Base-by-base conservation (phyloP, 2,797 vertebrate species). In the Dicrostonyx torquatus region DNA sequence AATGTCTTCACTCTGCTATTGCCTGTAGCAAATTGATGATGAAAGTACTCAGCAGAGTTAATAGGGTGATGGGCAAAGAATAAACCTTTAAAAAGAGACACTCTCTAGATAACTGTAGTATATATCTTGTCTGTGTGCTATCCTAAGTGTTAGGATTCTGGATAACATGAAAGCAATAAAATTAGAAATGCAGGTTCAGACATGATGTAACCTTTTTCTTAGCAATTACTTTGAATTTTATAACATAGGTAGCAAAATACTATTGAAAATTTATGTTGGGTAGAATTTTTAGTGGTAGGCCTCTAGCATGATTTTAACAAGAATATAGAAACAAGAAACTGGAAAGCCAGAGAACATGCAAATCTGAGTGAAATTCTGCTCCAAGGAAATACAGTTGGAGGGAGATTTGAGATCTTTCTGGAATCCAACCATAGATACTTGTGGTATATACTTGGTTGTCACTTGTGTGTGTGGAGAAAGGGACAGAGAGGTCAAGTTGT, bases 61-160 rank as follows among this genome's bases (percentile, higher is more conserved):
- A 45, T 40, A 34, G 40, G 12, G 6, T 53, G 7, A 34, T 31
- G 11, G n/a, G 29, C 29, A 24, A 24, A 13, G 2, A 40, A 60
- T 15, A 70, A 26, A 53, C 31, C 14, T 72, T 72, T 40, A 37
- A 72, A 31, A 55, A 55, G 53, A 40, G 43, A 34, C 2, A 50
- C 12, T 68, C 3, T 72, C 66, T 50, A 37, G 66, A 55, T 15
- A 87, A 17, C 26, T 53, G 6, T 6, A 86, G 22, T 37, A 37
- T 24, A 1, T 26, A 12, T 45, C 12, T 11, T 20, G 1, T 60
- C 20, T 58, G 6, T 43, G 37, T 1, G 2, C 20, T 55, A 3
- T 29, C 4, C 29, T 12, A 9, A 2, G 17, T 40, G 43, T 37
- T 85, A 40, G 34, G 29, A 2, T 50, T 3, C 22, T 89, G 45